Evolutionary conservation across 1,140 invertebrate genomes (phyloP), one percentile per base, ranked within the genome.

Genomic region (Periplaneta americana): DNA sequence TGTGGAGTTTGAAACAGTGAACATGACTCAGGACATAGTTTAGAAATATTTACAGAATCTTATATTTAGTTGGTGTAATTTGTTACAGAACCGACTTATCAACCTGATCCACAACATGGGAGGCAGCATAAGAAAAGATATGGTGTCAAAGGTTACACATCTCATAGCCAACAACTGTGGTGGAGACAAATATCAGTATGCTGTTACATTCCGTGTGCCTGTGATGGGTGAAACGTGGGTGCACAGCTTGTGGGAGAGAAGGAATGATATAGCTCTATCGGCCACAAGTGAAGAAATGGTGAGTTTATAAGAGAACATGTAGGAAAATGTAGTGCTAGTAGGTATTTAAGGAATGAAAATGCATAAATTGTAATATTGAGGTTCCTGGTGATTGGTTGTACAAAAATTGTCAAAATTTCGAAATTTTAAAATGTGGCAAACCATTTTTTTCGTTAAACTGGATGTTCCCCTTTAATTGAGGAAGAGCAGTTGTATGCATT

Each of bases 81-180:
- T 76, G 74, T 81, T 37, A 15, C 36, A 97, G 96, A 93, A 92
- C 82, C 93, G 93, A 86, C 90, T 98, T 85, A 94, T 97, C 83
- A 93, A 93, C 84, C 91, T 96, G 86, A 95, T 98, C 83, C 97
- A 98, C 89, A 93, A 95, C 86, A 98, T 99, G 97, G 97, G 96
- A 83, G 97, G 97, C 28, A 97, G 95, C 85, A 95, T 98, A 84
- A 91, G 96, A 77, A 96, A 95, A 88, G 96, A 98, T 84, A 94
- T 97, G 90, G 93, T 92, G 81, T 90, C 91, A 31, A 96, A 95
- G 87, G 94, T 97, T 81, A 99, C 97, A 76, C 97, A 99, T 91
- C 90, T 99, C 66, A 96, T 99, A 84, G 96, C 97, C 78, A 95
- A 95, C 85, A 91, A 92, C 86, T 94, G 94, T 85, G 93, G 93